phyloP scores from a whole-genome alignment of 2,113 vertebrate genomes.

The Mystacornis crossleyi region DNA sequence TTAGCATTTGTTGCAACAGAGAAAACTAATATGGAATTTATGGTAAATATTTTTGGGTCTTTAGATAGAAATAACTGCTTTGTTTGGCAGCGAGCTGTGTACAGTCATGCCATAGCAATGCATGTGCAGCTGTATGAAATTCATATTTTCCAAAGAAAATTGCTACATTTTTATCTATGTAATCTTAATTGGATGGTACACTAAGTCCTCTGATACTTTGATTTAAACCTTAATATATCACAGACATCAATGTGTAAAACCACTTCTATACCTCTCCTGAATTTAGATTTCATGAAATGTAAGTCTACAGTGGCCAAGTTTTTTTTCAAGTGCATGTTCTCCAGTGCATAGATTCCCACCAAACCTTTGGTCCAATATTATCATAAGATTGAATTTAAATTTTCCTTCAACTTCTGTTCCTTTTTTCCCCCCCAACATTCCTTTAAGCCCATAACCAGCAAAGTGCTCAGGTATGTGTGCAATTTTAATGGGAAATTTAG shows the following conservation, averaged over 20 bases:
- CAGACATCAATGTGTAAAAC: not conserved
- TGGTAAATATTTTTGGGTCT: slow-evolving; percentile 14
- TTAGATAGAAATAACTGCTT: not conserved
- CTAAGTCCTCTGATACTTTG: not conserved
- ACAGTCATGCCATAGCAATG: not conserved
- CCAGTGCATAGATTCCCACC: not conserved
- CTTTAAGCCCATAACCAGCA: slow-evolving; percentile 20
- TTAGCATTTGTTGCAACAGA: not conserved
- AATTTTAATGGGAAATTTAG: not conserved
- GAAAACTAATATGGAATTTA: not conserved
- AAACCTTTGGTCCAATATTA: not conserved
- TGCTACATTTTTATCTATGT: not conserved
- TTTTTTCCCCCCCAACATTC: not conserved
- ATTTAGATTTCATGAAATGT: not conserved
- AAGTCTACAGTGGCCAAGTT: not conserved
- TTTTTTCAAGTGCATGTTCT: not conserved
- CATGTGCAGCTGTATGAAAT: not conserved
- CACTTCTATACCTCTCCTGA: not conserved
- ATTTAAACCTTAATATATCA: not conserved
- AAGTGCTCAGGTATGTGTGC: not conserved
- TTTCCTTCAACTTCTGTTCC: slow-evolving; percentile 18
- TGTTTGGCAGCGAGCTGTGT: not conserved
- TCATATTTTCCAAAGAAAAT: not conserved
- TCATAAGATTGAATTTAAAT: not conserved
- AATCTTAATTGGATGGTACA: not conserved